Conservation (phyloP, 1,140 invertebrate genomes). For the Zaprionus taronus region DNA sequence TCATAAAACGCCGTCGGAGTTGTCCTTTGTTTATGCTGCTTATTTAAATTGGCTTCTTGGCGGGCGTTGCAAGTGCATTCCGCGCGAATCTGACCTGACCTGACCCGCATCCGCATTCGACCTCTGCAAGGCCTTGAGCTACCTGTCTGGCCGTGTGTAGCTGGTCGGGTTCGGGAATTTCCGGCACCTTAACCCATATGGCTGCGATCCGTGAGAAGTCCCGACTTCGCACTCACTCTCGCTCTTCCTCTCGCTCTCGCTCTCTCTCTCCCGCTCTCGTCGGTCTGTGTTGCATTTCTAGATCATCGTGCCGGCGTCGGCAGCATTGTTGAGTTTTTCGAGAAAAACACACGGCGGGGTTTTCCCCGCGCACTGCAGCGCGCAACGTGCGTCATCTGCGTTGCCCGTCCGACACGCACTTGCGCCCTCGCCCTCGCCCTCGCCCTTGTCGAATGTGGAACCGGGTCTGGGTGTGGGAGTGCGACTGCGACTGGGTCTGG, state of each 20-base stretch:
- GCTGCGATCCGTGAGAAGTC: conserved; percentile 45
- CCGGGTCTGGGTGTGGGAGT: neutral
- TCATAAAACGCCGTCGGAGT: conserved; percentile 58
- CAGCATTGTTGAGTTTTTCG: conserved; percentile 50
- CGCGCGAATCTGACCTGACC: conserved; percentile 3
- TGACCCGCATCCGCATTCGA: neutral
- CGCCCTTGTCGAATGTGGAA: neutral
- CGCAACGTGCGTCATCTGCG: conserved; percentile 61
- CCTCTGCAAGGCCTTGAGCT: conserved; percentile 10
- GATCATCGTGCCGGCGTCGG: conserved; percentile 39
- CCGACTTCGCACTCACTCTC: neutral
- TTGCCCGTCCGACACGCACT: conserved; percentile 28
- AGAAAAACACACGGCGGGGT: conserved; percentile 47
- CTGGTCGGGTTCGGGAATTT: conserved; percentile 51
- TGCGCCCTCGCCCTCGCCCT: conserved; percentile 6
- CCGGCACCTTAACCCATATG: conserved; percentile 68
- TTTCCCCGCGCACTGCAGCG: conserved; percentile 36
- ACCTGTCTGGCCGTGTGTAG: conserved; percentile 28
- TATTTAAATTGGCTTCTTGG: conserved; percentile 83
- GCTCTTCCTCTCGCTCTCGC: neutral
- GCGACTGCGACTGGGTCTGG: too few relatives aligned
- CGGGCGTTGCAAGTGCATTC: conserved; percentile 56
- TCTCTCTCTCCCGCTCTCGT: neutral
- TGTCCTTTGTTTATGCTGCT: conserved; percentile 80
- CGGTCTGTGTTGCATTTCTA: conserved; percentile 35